These are phyloP conservation scores for Odiellus spinosus DNA, from an alignment of 2,888 invertebrate genomes.

Conservation along the genomic window DNA sequence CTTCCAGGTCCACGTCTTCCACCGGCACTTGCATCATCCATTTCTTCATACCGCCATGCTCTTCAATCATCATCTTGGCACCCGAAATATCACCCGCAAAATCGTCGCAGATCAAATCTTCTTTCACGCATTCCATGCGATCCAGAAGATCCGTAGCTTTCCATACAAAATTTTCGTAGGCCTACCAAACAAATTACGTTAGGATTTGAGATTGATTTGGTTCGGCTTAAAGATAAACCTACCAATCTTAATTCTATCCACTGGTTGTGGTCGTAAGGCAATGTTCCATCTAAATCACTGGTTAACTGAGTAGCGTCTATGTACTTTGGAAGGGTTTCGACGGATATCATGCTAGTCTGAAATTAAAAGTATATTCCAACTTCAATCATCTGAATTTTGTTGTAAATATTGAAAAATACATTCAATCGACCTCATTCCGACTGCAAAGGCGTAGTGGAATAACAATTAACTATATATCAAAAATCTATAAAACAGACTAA, in stretches of 20 bases:
- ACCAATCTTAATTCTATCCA: slow-evolving; percentile 87
- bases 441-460: neutral
- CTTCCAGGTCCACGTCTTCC: slow-evolving; percentile 79
- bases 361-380: no score
- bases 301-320: slow-evolving; percentile 87
- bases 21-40: slow-evolving; percentile 84
- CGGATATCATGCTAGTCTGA: slow-evolving; percentile 87
- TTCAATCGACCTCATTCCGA: neutral
- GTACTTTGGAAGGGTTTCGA: slow-evolving; percentile 81
- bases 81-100: slow-evolving; percentile 87
- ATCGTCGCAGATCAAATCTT: slow-evolving; percentile 79
- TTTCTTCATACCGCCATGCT: slow-evolving; percentile 85
- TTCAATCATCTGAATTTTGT: no score
- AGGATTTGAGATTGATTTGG: no score
- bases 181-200: slow-evolving; percentile 33
- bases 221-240: slow-evolving; percentile 16
- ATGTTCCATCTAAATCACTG: slow-evolving; percentile 77
- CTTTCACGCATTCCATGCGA: slow-evolving; percentile 78
- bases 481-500: no score
- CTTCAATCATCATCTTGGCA: slow-evolving; percentile 77
- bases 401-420: slow-evolving; percentile 29
- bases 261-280: slow-evolving; percentile 87
- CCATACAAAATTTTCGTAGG: slow-evolving; percentile 90
- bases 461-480: slow-evolving; percentile 9
- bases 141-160: slow-evolving; percentile 85